Percentiles rank a stretch among this genome's conserved stretches.
These are phyloP conservation scores for Amphiprion percula DNA, from an alignment of 2,113 vertebrate species.

Conservation along the genomic window DNA sequence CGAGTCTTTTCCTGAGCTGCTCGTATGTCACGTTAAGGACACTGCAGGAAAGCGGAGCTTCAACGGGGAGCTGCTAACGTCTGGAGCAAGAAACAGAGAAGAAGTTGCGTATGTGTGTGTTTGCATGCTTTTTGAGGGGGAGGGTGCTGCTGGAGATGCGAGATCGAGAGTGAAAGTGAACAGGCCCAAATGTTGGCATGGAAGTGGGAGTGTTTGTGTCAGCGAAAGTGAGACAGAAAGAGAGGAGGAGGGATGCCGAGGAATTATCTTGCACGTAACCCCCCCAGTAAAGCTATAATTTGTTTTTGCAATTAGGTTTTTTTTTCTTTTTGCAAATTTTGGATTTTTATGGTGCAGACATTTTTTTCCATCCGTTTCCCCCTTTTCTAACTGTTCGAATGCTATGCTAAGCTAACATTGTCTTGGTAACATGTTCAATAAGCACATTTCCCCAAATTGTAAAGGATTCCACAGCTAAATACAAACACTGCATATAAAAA, in stretches of 20 bases:
- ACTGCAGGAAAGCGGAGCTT: conserved; percentile 53
- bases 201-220: conserved; percentile 59
- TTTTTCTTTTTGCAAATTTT: not conserved
- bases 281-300: not conserved
- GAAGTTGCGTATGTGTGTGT: conserved; percentile 25
- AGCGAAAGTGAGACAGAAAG: conserved; percentile 37
- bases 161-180: conserved; percentile 63
- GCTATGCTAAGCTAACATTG: no score
- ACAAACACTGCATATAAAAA: no score
- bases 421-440: no score
- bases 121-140: conserved; percentile 35
- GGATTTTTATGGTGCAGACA: not conserved
- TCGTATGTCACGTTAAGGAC: conserved; percentile 64
- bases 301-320: not conserved
- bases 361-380: not conserved
- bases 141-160: conserved; percentile 32
- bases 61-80: conserved; percentile 59
- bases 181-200: conserved; percentile 49
- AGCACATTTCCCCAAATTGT: no score
- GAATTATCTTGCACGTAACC: not conserved
- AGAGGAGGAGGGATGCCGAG: conserved; percentile 2
- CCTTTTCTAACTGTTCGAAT: no score
- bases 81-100: conserved; percentile 53
- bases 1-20: conserved; percentile 55
- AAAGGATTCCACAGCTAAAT: not conserved